A percentile compares a stretch with the other conserved stretches of the same genome.
These are phyloP conservation scores for Zelleria hepariella DNA, from an alignment of 2,888 invertebrate genomes.

Conservation along the genomic window DNA sequence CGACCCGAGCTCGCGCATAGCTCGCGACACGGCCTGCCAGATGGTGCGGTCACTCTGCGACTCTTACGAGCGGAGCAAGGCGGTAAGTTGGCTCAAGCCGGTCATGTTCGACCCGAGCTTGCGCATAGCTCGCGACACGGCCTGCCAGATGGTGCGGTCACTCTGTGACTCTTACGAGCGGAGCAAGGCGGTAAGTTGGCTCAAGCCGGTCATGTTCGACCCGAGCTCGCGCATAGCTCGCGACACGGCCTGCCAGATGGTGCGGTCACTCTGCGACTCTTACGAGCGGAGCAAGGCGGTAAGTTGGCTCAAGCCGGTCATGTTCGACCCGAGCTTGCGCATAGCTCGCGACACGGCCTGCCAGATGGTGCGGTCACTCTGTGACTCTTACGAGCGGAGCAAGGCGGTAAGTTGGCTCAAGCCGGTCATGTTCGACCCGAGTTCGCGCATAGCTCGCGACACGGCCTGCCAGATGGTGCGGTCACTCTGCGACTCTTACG, in stretches of 20 bases:
- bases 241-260: constrained; percentile 90
- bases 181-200: constrained; percentile 77
- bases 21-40: constrained; percentile 90
- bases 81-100: constrained; percentile 85
- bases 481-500: constrained; percentile 69
- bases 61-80: constrained; percentile 62
- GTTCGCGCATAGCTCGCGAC: constrained; percentile 81
- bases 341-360: constrained; percentile 91
- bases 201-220: constrained; percentile 93
- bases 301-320: constrained; percentile 89
- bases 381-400: constrained; percentile 70
- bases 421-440: constrained; percentile 92
- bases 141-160: constrained; percentile 89
- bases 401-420: constrained; percentile 82
- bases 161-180: constrained; percentile 76
- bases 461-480: constrained; percentile 37
- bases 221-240: constrained; percentile 90
- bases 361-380: constrained; percentile 87
- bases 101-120: constrained; percentile 94
- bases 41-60: constrained; percentile 88
- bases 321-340: constrained; percentile 93
- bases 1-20: constrained; percentile 90
- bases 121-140: constrained; percentile 87
- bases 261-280: constrained; percentile 83
- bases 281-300: constrained; percentile 65